Base-by-base conservation (phyloP, 2,797 vertebrate species). In the Onychomys arenicola region DNA sequence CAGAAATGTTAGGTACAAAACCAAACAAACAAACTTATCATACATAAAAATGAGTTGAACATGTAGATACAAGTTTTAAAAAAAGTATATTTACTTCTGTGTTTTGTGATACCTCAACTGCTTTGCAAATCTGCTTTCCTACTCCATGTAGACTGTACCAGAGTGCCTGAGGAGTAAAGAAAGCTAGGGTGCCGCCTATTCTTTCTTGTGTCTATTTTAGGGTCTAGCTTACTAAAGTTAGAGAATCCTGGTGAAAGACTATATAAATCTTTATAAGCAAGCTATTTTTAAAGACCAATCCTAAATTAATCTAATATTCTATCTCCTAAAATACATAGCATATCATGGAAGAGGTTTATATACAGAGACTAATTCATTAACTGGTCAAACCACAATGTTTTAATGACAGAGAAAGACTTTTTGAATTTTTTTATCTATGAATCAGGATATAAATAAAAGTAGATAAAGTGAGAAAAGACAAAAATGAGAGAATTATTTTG, bases 181-280 rank as follows among this genome's bases (percentile, higher is more conserved):
- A 80, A 77, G 52, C n/a, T 65, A 8, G 34, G 34, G 59, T 27
- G 23, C 0, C 17, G 73, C 16, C 10, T 21, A 2, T 82, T 63
- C 40, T 93, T 93, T 95, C 57, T 81, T 14, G 67, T 89, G 29
- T 29, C 2, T 43, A 88, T 59, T 88, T 85, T 81, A 86, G 37
- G 61, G n/a, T 25, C 40, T 25, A 5, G 14, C 49, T 57, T 86
- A 67, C 5, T 37, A 94, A 32, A 32, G 63, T 81, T 90, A 55
- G 34, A 55, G 73, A 92, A 77, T 90, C 16, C n/a, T 84, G 52
- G 52, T n/a, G n/a, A 94, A 61, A 89, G 5, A 87, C 14, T 86
- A 1, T 46, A 90, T 52, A 90, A 61, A 52, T 73, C 43, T 95
- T 81, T 71, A 43, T 57, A 29, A 91, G 19, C 37, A 75, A 87